phyloP scores from a whole-genome alignment of 2,113 vertebrate genomes.

The Mobula birostris region DNA sequence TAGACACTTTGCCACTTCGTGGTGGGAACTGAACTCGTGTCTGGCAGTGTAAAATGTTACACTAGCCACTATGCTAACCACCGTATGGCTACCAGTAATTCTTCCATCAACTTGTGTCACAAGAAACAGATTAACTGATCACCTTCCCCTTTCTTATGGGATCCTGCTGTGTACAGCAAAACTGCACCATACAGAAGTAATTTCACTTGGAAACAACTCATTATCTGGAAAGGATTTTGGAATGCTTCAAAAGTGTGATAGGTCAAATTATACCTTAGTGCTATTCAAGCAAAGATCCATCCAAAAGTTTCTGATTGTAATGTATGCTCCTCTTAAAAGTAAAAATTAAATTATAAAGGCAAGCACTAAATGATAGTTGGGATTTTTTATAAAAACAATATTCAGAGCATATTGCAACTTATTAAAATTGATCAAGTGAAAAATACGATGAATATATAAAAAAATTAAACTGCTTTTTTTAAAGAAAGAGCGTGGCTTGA shows the following conservation, averaged over 20 bases:
- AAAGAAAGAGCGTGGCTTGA: neutral
- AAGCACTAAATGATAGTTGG: neutral
- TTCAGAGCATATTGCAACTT: constrained; percentile 18
- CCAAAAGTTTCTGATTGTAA: neutral
- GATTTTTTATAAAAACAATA: constrained; percentile 14
- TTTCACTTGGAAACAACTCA: neutral
- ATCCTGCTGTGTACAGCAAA: neutral
- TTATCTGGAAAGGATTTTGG: neutral
- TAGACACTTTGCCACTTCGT: no score
- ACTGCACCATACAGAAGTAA: neutral
- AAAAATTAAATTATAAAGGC: neutral
- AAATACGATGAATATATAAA: constrained; percentile 34
- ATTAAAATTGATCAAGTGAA: constrained; percentile 37
- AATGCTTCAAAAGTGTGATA: neutral
- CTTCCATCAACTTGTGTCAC: neutral
- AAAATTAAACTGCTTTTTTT: constrained; percentile 33
- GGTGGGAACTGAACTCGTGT: no score
- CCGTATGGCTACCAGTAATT: neutral
- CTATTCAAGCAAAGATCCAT: constrained; percentile 12
- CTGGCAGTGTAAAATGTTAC: no score
- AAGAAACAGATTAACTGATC: neutral
- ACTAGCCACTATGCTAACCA: no score
- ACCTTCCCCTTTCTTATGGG: neutral
- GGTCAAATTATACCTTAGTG: neutral
- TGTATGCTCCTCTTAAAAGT: neutral